A percentile compares a stretch with the other conserved stretches of the same genome.
Conservation (phyloP, 2,888 invertebrate genomes). For the Temnothorax ravouxi region DNA sequence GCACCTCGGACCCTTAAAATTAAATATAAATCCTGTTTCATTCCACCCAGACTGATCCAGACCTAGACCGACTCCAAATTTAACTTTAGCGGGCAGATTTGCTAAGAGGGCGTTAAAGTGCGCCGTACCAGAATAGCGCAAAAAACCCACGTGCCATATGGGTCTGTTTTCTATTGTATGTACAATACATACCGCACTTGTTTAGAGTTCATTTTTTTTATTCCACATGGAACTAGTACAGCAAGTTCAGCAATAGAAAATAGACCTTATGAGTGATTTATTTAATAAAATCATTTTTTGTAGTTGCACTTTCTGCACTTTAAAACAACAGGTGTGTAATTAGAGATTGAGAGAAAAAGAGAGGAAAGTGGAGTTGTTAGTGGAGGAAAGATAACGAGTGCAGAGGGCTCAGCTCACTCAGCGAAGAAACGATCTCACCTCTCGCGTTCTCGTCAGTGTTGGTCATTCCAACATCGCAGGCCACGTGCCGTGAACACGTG, state of each 20-base stretch:
- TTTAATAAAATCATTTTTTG: background rate
- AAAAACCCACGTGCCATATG: background rate
- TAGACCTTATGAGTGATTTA: background rate
- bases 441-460: background rate
- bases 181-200: too few species aligned
- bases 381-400: background rate
- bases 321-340: background rate
- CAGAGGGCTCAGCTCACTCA: background rate
- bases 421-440: background rate
- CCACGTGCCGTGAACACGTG: slow-evolving; percentile 3
- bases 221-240: too few species aligned
- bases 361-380: background rate
- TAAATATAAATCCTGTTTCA: background rate
- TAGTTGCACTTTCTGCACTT: background rate
- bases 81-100: background rate
- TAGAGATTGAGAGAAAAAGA: background rate
- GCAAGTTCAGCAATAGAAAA: too few species aligned
- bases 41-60: background rate
- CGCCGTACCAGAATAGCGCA: too few species aligned
- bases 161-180: too few species aligned
- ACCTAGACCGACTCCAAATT: background rate
- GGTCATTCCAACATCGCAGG: too few species aligned
- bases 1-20: background rate
- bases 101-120: background rate
- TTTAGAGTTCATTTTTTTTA: too few species aligned